These are phyloP conservation scores for Huso huso DNA, from an alignment of 2,797 vertebrate genomes.

Conservation along the genomic window DNA sequence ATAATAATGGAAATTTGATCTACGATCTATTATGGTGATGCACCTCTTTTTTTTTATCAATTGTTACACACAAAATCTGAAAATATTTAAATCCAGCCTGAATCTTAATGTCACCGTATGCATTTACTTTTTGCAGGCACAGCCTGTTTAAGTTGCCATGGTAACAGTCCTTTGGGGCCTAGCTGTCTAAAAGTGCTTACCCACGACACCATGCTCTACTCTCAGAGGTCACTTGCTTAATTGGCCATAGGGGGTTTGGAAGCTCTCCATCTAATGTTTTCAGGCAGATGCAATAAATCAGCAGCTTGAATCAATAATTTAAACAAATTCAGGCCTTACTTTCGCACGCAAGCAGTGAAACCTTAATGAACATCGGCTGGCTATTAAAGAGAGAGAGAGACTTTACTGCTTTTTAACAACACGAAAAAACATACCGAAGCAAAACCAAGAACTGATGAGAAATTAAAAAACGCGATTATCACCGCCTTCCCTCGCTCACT, in stretches of 20 bases:
- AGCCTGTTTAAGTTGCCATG: conserved; percentile 17
- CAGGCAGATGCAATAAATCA: conserved; percentile 40
- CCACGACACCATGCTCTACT: conserved; percentile 32
- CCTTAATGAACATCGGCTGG: not conserved
- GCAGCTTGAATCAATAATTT: conserved; percentile 55
- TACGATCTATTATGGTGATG: no score
- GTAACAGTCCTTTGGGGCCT: conserved; percentile 12
- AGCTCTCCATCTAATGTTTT: conserved; percentile 25
- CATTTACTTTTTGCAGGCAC: not conserved
- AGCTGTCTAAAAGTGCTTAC: conserved; percentile 12
- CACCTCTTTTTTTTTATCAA: no score
- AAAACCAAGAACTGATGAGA: not conserved
- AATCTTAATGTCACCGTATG: conserved; percentile 4
- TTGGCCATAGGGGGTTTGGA: conserved; percentile 40
- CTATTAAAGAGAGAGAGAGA: conserved; percentile 17
- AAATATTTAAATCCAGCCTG: not conserved
- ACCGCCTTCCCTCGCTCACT: not conserved
- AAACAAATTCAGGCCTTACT: conserved; percentile 36
- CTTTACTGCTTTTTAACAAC: conserved; percentile 25
- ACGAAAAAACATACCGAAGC: not conserved
- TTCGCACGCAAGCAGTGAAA: conserved; percentile 6
- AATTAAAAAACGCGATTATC: not conserved
- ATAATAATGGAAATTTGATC: no score
- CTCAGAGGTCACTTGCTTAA: conserved; percentile 45
- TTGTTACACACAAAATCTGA: no score